These are phyloP conservation scores for Tetragnatha montana DNA, from an alignment of 2,888 invertebrate genomes.

Conservation along the genomic window DNA sequence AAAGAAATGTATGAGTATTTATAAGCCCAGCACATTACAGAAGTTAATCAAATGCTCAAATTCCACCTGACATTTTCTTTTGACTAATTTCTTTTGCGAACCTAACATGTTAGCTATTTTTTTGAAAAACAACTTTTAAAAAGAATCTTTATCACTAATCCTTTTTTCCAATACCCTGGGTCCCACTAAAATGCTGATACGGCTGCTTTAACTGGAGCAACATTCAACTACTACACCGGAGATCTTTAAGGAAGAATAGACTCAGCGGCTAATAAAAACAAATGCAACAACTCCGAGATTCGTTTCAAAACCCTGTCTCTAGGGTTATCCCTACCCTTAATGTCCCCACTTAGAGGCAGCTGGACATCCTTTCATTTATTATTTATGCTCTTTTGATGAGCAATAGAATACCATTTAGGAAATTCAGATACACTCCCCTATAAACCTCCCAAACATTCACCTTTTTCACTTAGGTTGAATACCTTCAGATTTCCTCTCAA, in stretches of 20 bases:
- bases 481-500: conserved; percentile 35
- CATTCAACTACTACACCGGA: too few relatives aligned
- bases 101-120: too few relatives aligned
- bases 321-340: neutral
- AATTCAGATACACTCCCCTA: conserved; percentile 47
- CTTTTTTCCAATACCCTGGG: too few relatives aligned
- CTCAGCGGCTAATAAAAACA: neutral
- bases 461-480: conserved; percentile 46
- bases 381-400: conserved; percentile 45
- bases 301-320: neutral
- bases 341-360: neutral
- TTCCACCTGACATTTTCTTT: too few relatives aligned
- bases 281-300: neutral
- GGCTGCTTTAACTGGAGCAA: too few relatives aligned
- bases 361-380: conserved; percentile 35
- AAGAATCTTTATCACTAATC: too few relatives aligned
- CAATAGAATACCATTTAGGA: conserved; percentile 23
- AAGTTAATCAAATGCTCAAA: too few relatives aligned
- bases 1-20: too few relatives aligned
- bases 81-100: too few relatives aligned
- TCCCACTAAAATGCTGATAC: too few relatives aligned
- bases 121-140: too few relatives aligned
- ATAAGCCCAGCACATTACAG: too few relatives aligned
- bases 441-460: conserved; percentile 41
- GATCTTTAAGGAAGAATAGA: neutral